Base-by-base conservation (phyloP, 2,113 vertebrate species). In the Coracopsis vasa region DNA sequence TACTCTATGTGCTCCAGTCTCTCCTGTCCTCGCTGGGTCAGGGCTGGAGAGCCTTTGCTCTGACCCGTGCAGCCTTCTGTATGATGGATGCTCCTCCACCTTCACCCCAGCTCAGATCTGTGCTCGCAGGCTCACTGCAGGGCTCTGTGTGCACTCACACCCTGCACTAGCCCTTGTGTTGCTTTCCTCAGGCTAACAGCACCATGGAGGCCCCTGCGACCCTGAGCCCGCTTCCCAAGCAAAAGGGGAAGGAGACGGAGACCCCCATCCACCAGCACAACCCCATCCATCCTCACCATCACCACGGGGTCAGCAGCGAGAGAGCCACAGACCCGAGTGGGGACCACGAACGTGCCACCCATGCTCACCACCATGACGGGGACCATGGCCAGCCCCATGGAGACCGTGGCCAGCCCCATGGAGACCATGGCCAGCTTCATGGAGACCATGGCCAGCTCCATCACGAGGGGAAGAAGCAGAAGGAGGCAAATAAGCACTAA, bases 101-200 rank as follows among this genome's bases (percentile, higher is more conserved):
- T 66, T 41, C 69, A 41, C 28, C 82, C n/a, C 70, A 29, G 31
- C n/a, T 54, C 42, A 9, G 24, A 31, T 58, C 17, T 1, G 0
- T n/a, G 35, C 74, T 67, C 3, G 1, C 58, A 61, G 78, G 70
- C 61, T 62, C 27, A 2, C 45, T 23, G 78, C 1, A 4, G 50
- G 20, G 28, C n/a, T 51, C 23, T 27, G 69, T 21, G 47, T 24
- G 3, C 13, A 2, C 47, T 80, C 58, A 13, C 21, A 3, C 14
- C 6, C n/a, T 1, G 9, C 39, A 24, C 29, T 29, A 31, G 58
- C 35, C 64, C 39, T n/a, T 65, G 10, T 45, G 29, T 81, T 80
- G 27, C 39, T 79, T 65, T 83, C 23, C 47, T 56, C 70, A 97
- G 97, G 88, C 44, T 85, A 96, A 94, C 69, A 71, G 39, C 42